Evolutionary conservation across 1,140 invertebrate species (phyloP).

Genomic region (Drosophila setifemur): DNA sequence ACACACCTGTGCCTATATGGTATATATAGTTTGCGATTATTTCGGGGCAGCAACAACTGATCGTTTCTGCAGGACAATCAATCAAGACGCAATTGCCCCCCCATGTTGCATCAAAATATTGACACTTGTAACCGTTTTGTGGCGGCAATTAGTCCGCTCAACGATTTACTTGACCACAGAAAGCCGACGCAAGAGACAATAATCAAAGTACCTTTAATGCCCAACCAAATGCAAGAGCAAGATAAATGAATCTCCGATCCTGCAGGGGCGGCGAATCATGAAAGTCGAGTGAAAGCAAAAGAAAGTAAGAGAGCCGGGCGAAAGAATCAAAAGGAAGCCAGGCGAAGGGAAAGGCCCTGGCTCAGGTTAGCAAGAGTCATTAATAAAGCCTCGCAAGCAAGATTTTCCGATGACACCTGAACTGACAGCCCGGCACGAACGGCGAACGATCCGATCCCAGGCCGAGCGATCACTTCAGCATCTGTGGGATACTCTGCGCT

Average conservation of each 20-base stretch:
- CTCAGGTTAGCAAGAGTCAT: constrained; percentile 56
- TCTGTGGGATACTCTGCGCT: constrained; percentile 49
- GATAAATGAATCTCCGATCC: constrained; percentile 73
- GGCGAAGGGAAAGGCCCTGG: constrained; percentile 35
- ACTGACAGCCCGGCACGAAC: constrained; percentile 64
- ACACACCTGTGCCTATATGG: not conserved
- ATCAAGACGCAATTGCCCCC: constrained; percentile 39
- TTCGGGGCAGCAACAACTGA: not conserved
- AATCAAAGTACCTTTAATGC: too few relatives aligned
- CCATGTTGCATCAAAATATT: constrained; percentile 64
- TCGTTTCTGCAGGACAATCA: constrained; percentile 26
- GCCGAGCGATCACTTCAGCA: constrained; percentile 59
- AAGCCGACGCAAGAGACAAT: not conserved
- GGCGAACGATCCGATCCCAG: constrained; percentile 22
- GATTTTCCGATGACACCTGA: constrained; percentile 77
- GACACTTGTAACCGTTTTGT: constrained; percentile 69
- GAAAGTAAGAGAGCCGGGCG: constrained; percentile 39
- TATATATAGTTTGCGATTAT: not conserved
- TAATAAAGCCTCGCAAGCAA: constrained; percentile 75
- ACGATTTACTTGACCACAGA: constrained; percentile 58
- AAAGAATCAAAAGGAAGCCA: constrained; percentile 34
- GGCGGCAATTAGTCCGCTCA: constrained; percentile 69
- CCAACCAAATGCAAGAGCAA: constrained; percentile 26
- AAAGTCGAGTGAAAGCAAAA: constrained; percentile 69
- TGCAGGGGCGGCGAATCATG: constrained; percentile 55